These are phyloP conservation scores for Zaprionus inermis DNA, from an alignment of 1,140 invertebrate species.

Conservation along the genomic window DNA sequence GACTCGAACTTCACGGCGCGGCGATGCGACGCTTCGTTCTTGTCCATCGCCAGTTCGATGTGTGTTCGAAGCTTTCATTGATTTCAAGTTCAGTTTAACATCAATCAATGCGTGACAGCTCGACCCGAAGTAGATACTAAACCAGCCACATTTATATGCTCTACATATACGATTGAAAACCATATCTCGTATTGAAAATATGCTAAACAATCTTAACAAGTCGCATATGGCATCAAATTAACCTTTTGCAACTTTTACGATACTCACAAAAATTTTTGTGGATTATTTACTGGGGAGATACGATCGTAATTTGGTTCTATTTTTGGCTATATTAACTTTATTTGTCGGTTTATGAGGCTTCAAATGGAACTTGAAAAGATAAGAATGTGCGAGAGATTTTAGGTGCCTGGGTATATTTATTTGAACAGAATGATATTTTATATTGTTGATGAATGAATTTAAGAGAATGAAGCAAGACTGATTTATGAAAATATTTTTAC, in stretches of 20 bases:
- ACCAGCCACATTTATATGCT: conserved; percentile 17
- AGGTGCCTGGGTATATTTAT: too few species aligned
- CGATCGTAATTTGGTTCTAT: not conserved
- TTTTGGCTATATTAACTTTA: not conserved
- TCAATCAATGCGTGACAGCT: conserved; percentile 72
- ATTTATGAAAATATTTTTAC: too few species aligned
- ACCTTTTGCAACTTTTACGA: conserved; percentile 9
- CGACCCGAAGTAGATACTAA: not conserved
- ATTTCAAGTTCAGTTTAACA: conserved; percentile 80
- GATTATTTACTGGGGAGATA: not conserved
- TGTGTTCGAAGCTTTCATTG: conserved; percentile 60
- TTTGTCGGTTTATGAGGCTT: too few species aligned
- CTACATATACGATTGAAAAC: conserved; percentile 3
- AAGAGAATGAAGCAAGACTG: not conserved
- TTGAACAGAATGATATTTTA: too few species aligned
- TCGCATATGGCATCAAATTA: not conserved
- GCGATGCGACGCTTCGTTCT: too few species aligned
- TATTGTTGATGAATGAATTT: not conserved
- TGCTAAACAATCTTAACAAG: too few species aligned
- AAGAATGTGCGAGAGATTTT: too few species aligned
- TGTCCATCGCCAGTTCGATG: too few species aligned
- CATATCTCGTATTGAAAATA: not conserved
- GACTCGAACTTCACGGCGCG: conserved; percentile 17
- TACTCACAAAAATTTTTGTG: not conserved
- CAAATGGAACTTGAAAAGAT: too few species aligned